Evolutionary conservation across 2,888 invertebrate genomes (phyloP).

Genomic region (Autographa gamma): DNA sequence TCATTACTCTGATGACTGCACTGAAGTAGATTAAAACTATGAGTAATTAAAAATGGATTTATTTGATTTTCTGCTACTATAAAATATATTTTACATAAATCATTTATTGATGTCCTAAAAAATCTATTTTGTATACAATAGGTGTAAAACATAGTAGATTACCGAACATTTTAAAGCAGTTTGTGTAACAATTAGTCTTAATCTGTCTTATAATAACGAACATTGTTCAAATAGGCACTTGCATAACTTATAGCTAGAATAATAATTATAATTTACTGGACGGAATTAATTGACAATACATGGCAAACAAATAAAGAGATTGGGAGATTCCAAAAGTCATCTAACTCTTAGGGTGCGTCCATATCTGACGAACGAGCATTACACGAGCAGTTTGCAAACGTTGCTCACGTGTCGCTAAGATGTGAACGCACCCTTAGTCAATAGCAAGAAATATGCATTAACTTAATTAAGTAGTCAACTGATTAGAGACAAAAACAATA

Average conservation of each 20-base stretch:
- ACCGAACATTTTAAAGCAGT: slow-evolving; percentile 24
- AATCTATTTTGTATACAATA: slow-evolving; percentile 29
- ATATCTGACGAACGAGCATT: too few relatives aligned
- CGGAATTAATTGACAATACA: slow-evolving; percentile 23
- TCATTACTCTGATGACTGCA: not conserved
- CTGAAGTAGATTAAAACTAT: not conserved
- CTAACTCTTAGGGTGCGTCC: too few relatives aligned
- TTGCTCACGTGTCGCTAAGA: too few relatives aligned
- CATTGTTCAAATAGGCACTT: slow-evolving; percentile 35
- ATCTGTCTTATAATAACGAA: slow-evolving; percentile 29
- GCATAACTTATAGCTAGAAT: slow-evolving; percentile 10
- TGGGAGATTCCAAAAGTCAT: not conserved
- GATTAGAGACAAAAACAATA: not conserved
- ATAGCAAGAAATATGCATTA: not conserved
- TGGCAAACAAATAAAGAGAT: not conserved
- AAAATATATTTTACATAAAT: not conserved
- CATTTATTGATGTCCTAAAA: too few relatives aligned
- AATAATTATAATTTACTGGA: slow-evolving; percentile 30
- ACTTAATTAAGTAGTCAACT: too few relatives aligned
- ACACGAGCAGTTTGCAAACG: too few relatives aligned
- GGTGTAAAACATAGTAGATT: slow-evolving; percentile 61
- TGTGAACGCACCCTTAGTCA: too few relatives aligned
- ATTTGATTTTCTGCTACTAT: not conserved
- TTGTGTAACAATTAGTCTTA: slow-evolving; percentile 24
- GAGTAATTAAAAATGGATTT: not conserved